Evolutionary conservation across 2,113 vertebrate genomes (phyloP).

Genomic region (Leiothrix lutea): DNA sequence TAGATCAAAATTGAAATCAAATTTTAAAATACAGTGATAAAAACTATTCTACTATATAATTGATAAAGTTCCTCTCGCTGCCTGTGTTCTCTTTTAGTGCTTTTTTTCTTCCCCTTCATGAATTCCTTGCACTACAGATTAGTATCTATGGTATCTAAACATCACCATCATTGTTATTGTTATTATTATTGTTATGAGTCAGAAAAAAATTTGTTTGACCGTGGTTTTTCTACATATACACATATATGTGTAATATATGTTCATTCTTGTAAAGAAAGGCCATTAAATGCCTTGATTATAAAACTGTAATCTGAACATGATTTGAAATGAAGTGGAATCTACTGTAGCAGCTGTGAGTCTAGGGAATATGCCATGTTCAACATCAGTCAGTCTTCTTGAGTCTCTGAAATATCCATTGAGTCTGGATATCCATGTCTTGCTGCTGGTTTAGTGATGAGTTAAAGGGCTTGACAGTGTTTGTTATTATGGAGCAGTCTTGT

Average conservation of each 20-base stretch:
- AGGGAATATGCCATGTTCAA: not conserved
- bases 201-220: not conserved
- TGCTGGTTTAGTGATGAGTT: not conserved
- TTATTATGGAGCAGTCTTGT: not conserved
- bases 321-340: not conserved
- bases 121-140: not conserved
- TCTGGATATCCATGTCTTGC: not conserved
- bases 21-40: not conserved
- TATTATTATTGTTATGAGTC: not conserved
- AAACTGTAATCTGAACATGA: not conserved
- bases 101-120: not conserved
- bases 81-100: not conserved
- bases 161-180: too few relatives aligned
- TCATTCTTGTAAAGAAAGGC: not conserved
- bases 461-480: not conserved
- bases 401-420: not conserved
- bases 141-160: not conserved
- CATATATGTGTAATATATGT: not conserved
- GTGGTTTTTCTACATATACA: not conserved
- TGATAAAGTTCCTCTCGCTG: not conserved
- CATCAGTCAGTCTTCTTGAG: not conserved
- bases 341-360: not conserved
- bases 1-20: not conserved
- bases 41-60: not conserved
- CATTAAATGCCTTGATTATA: not conserved